Percentiles rank a stretch among this genome's conserved stretches.
phyloP scores from a whole-genome alignment of 2,113 vertebrate genomes.

The Cisticola juncidis region DNA sequence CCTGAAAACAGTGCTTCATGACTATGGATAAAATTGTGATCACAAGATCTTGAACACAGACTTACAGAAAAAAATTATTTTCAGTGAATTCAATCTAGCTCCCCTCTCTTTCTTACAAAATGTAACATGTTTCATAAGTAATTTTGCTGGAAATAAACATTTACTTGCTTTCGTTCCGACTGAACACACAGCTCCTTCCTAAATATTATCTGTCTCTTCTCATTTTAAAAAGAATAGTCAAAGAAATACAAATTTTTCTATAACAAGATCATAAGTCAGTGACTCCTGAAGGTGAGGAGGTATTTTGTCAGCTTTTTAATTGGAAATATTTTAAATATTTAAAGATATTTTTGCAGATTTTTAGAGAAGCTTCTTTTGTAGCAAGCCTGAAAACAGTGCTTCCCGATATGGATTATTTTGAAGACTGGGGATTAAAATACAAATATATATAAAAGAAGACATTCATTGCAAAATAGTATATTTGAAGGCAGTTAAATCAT shows the following conservation, averaged over 20 bases:
- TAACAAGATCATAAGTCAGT: not conserved
- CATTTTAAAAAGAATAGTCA: not conserved
- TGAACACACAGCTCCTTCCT: not conserved
- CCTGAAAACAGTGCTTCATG: not conserved
- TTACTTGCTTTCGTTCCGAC: not conserved
- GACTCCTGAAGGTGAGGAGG: not conserved
- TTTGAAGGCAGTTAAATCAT: not conserved
- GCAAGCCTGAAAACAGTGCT: not conserved
- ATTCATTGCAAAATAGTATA: not conserved
- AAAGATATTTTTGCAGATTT: not conserved
- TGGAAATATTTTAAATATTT: not conserved
- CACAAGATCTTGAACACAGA: not conserved
- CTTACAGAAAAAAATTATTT: not conserved
- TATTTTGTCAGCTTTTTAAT: not conserved
- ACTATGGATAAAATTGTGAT: not conserved
- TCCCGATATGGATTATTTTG: not conserved
- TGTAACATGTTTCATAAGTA: not conserved
- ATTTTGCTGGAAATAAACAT: not conserved
- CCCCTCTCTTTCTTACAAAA: not conserved
- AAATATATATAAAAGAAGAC: not conserved
- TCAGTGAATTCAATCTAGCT: not conserved
- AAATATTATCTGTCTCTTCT: not conserved
- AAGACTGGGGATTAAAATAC: not conserved
- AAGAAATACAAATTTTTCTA: not conserved
- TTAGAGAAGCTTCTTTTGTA: not conserved